phyloP scores from a whole-genome alignment of 2,797 vertebrate species.

The Sebastes hubbsi region DNA sequence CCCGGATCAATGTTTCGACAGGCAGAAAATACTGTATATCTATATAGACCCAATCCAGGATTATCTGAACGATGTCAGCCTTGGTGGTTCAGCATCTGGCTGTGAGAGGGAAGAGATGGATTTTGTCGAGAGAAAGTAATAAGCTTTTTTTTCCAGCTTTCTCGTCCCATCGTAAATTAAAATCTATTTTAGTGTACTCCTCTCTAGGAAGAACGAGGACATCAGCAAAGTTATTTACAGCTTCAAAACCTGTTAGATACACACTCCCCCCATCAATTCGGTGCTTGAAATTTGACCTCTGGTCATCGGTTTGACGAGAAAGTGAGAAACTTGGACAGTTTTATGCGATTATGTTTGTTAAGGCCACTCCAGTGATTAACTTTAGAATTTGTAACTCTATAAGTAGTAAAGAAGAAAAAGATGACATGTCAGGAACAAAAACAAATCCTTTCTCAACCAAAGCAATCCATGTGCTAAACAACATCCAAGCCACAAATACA shows the following conservation, averaged over 20 bases:
- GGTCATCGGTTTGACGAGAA: constrained; percentile 8
- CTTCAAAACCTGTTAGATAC: constrained; percentile 38
- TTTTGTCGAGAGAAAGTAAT: constrained; percentile 24
- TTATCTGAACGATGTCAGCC: constrained; percentile 28
- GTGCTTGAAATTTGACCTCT: constrained; percentile 10
- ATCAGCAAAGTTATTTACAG: constrained; percentile 60
- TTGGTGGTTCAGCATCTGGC: not conserved
- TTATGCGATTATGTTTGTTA: not conserved
- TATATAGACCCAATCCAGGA: constrained; percentile 19
- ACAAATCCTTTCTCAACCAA: not conserved
- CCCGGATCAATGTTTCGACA: constrained; percentile 20
- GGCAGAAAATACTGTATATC: constrained; percentile 13
- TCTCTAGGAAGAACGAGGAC: constrained; percentile 35
- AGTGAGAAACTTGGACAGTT: not conserved
- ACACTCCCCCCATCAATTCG: constrained; percentile 2
- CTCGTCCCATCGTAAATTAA: constrained; percentile 33
- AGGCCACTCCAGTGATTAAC: not conserved
- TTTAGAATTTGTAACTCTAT: not conserved
- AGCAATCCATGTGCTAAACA: not conserved
- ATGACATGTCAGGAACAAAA: not conserved
- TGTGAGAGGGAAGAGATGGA: not conserved
- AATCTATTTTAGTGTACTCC: constrained; percentile 49
- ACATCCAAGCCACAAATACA: not conserved
- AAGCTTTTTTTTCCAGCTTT: constrained; percentile 3
- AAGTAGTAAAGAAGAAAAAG: not conserved